phyloP scores from a whole-genome alignment of 2,888 invertebrate genomes.

The Odontocolon sp. region DNA sequence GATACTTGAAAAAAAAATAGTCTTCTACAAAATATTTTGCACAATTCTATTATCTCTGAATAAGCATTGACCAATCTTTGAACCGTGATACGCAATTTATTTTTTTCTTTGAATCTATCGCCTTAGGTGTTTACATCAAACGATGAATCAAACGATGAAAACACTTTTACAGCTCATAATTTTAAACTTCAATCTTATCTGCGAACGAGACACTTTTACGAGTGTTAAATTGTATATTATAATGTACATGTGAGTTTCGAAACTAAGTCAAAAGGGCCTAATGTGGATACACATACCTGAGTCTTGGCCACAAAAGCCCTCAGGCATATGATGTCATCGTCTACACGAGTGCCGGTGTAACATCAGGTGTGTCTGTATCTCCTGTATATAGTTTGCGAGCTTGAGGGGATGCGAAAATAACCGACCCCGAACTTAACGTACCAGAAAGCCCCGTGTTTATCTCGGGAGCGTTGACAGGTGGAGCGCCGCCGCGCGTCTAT shows the following conservation, averaged over 20 bases:
- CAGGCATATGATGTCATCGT: neutral
- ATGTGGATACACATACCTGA: neutral
- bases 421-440: conserved; percentile 38
- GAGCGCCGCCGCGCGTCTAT: conserved; percentile 75
- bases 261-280: neutral
- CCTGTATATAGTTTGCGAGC: neutral
- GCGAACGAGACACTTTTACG: neutral
- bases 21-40: too few species aligned
- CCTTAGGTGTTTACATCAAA: neutral
- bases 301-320: neutral
- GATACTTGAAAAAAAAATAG: too few species aligned
- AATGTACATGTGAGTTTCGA: neutral
- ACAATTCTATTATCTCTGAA: too few species aligned
- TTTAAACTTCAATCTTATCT: neutral
- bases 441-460: conserved; percentile 63
- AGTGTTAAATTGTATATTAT: neutral
- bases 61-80: too few species aligned
- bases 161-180: too few species aligned
- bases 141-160: too few species aligned
- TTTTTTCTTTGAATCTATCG: too few species aligned
- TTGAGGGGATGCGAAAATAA: conserved; percentile 25
- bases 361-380: conserved; percentile 12
- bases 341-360: conserved; percentile 3
- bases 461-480: conserved; percentile 72
- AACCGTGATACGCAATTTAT: too few species aligned